Percentiles rank a stretch among this genome's conserved stretches.
Evolutionary conservation across 2,113 vertebrate genomes (phyloP).

Genomic region (Thomomys bottae): DNA sequence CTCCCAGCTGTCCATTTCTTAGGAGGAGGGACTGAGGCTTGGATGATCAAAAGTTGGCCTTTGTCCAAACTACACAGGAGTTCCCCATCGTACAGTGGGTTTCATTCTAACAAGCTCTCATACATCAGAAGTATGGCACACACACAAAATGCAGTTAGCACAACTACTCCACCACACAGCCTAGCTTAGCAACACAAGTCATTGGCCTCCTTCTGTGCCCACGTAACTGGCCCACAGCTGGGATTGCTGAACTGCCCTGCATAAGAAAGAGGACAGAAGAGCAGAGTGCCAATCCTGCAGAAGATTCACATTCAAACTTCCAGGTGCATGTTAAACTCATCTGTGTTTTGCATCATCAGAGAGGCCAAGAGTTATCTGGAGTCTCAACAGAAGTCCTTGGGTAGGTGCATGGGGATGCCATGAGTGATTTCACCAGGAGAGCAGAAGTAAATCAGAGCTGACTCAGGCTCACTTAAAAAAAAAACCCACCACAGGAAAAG

Average conservation of each 20-base stretch:
- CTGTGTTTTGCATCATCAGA: not conserved
- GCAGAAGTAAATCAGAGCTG: fast-evolving
- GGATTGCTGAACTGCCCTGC: not conserved
- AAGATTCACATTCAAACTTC: not conserved
- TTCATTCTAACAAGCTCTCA: fast-evolving
- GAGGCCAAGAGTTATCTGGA: not conserved
- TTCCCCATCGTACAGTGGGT: fast-evolving
- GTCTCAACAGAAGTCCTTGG: not conserved
- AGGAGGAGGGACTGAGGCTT: not conserved
- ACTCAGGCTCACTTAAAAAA: fast-evolving
- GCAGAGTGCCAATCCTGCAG: not conserved
- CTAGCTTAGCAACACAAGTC: too few relatives aligned
- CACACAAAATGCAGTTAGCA: not conserved
- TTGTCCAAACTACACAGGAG: not conserved
- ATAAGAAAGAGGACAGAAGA: not conserved
- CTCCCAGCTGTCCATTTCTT: not conserved
- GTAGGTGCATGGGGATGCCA: too few relatives aligned
- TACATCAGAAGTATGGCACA: not conserved
- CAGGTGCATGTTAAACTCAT: not conserved
- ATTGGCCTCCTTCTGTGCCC: too few relatives aligned
- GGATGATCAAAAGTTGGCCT: not conserved
- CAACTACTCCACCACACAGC: too few relatives aligned
- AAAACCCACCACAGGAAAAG: too few relatives aligned
- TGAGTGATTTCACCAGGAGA: too few relatives aligned
- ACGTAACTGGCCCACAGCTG: not conserved